Conservation (phyloP, 1,140 invertebrate species). For the Cryptotermes secundus region DNA sequence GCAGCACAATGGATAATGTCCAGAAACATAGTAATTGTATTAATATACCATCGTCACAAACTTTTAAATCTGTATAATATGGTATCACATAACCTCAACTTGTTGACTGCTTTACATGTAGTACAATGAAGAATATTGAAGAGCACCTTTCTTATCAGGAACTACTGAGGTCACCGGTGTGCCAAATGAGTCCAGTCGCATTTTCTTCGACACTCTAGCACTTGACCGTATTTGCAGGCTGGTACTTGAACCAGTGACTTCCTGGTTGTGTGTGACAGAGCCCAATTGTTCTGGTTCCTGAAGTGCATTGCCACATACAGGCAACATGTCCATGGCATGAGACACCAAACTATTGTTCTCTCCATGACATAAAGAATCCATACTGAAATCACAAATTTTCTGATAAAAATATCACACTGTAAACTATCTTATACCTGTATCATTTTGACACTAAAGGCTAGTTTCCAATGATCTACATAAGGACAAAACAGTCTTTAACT, state of each 20-base stretch:
- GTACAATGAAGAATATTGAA: not conserved
- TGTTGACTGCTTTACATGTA: not conserved
- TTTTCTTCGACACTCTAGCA: constrained; percentile 37
- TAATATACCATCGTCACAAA: too few relatives aligned
- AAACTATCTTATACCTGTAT: not conserved
- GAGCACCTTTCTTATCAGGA: constrained; percentile 24
- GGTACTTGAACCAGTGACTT: constrained; percentile 19
- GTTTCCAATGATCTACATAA: not conserved
- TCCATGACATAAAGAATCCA: constrained; percentile 6
- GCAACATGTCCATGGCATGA: not conserved
- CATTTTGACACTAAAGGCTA: not conserved
- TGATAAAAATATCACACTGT: not conserved
- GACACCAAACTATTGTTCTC: not conserved
- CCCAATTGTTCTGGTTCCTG: constrained; percentile 22
- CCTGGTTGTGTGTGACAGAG: constrained; percentile 29
- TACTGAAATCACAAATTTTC: not conserved
- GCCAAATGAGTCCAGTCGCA: constrained; percentile 31
- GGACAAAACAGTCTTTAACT: not conserved
- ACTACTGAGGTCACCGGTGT: not conserved
- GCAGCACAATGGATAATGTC: too few relatives aligned
- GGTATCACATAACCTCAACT: constrained; percentile 1
- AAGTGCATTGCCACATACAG: not conserved
- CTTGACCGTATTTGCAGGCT: constrained; percentile 33
- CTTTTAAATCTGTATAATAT: too few relatives aligned
- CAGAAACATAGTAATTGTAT: too few relatives aligned